A percentile compares a stretch with the other conserved stretches of the same genome.
Conservation (phyloP, 2,888 invertebrate genomes). For the Aspidapion aeneum region DNA sequence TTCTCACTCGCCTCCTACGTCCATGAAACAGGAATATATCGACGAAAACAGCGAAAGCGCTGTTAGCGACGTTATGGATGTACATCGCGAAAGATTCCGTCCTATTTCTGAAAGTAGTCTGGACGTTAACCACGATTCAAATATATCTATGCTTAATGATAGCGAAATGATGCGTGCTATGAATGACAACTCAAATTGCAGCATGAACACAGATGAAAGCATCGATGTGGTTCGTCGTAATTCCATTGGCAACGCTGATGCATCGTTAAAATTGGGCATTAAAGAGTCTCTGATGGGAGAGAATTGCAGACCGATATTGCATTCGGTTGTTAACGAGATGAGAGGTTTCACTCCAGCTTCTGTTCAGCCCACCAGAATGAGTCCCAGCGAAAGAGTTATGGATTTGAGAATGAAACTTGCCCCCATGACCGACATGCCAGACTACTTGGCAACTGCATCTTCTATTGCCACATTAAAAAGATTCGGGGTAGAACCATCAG, state of each 20-base stretch:
- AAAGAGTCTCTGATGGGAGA: slow-evolving; percentile 23
- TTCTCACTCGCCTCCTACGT: slow-evolving; percentile 52
- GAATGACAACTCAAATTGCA: slow-evolving; percentile 43
- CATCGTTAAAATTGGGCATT: slow-evolving; percentile 32
- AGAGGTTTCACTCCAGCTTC: slow-evolving; percentile 21
- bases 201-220: slow-evolving; percentile 41
- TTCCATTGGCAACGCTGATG: slow-evolving; percentile 32
- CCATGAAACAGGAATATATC: slow-evolving; percentile 62
- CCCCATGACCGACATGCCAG: slow-evolving; percentile 50
- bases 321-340: slow-evolving; percentile 22
- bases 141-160: slow-evolving; percentile 49
- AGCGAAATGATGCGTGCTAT: slow-evolving; percentile 48
- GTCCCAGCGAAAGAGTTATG: slow-evolving; percentile 54
- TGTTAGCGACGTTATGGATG: slow-evolving; percentile 44
- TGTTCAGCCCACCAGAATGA: slow-evolving; percentile 10
- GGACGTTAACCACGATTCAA: slow-evolving; percentile 47
- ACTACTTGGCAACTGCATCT: slow-evolving; percentile 53
- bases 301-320: slow-evolving; percentile 33
- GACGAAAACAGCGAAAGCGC: slow-evolving; percentile 73
- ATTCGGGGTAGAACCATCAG: slow-evolving; percentile 49
- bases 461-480: slow-evolving; percentile 52
- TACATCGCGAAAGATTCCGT: slow-evolving; percentile 40
- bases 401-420: slow-evolving; percentile 68
- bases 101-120: slow-evolving; percentile 48
- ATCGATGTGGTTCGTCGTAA: slow-evolving; percentile 39